Evolutionary conservation across 2,888 invertebrate species (phyloP).

Genomic region (Crioceris asparagi): DNA sequence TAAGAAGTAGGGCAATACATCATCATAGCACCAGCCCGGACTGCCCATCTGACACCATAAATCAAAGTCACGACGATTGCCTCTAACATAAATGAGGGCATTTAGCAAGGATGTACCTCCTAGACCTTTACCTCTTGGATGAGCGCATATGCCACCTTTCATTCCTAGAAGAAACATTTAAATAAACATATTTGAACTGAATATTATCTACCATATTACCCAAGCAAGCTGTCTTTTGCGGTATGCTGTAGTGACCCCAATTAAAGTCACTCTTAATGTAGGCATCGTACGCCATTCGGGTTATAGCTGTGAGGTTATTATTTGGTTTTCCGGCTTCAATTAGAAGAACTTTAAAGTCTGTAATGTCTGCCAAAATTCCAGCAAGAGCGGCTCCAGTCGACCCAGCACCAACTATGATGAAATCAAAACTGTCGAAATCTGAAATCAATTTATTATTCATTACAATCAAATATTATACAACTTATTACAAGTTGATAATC

Average conservation of each 20-base stretch:
- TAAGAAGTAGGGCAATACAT: constrained; percentile 42
- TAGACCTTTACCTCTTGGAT: constrained; percentile 41
- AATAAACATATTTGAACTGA: background rate
- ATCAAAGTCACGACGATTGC: constrained; percentile 38
- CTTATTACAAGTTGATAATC: no score
- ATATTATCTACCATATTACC: constrained; percentile 8
- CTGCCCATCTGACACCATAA: constrained; percentile 35
- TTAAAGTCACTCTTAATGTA: constrained; percentile 34
- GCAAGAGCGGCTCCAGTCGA: constrained; percentile 43
- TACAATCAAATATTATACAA: no score
- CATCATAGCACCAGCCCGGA: constrained; percentile 43
- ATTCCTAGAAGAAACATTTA: constrained; percentile 18
- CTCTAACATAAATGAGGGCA: constrained; percentile 41
- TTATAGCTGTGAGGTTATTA: constrained; percentile 33
- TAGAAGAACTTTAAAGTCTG: constrained; percentile 30
- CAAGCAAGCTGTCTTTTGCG: constrained; percentile 14
- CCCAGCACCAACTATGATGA: constrained; percentile 41
- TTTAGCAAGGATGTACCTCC: constrained; percentile 42
- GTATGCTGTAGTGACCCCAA: constrained; percentile 32
- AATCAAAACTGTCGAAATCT: constrained; percentile 31
- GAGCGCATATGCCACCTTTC: constrained; percentile 23
- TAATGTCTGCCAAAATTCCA: constrained; percentile 39
- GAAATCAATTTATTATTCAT: no score
- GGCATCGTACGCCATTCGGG: constrained; percentile 30
- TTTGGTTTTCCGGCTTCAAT: constrained; percentile 28